phyloP scores from a whole-genome alignment of 2,113 vertebrate genomes.

The Acrocephalus arundinaceus region DNA sequence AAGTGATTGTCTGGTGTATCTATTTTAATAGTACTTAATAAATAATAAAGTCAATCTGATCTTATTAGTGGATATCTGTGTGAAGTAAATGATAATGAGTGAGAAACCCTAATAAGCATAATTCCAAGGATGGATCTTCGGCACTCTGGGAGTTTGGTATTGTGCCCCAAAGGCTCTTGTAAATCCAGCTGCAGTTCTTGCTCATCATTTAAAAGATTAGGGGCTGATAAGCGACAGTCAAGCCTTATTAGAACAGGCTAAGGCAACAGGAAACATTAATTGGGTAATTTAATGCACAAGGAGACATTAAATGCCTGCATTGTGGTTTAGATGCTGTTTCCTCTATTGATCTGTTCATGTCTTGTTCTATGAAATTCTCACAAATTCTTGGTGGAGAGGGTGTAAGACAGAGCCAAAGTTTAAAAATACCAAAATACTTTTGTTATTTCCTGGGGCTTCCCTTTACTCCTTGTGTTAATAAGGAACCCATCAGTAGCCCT shows the following conservation, averaged over 20 bases:
- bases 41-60: constrained; percentile 12
- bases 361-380: neutral
- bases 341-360: neutral
- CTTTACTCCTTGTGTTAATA: neutral
- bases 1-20: neutral
- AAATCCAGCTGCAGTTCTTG: constrained; percentile 60
- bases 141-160: constrained; percentile 39
- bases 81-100: constrained; percentile 45
- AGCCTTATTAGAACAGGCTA: constrained; percentile 61
- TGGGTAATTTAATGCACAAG: constrained; percentile 60
- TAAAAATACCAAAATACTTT: neutral
- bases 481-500: neutral
- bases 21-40: constrained; percentile 12
- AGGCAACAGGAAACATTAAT: constrained; percentile 63
- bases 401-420: neutral
- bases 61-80: neutral
- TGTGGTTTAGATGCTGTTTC: constrained; percentile 15
- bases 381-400: neutral
- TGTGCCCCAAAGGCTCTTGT: constrained; percentile 68
- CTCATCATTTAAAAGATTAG: constrained; percentile 64
- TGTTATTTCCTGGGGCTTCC: neutral
- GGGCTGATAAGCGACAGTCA: constrained; percentile 60
- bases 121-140: constrained; percentile 40
- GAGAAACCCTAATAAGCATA: constrained; percentile 40
- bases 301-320: constrained; percentile 47